Conservation (phyloP, 2,797 vertebrate genomes). For the Pangasius sanitwongsei region DNA sequence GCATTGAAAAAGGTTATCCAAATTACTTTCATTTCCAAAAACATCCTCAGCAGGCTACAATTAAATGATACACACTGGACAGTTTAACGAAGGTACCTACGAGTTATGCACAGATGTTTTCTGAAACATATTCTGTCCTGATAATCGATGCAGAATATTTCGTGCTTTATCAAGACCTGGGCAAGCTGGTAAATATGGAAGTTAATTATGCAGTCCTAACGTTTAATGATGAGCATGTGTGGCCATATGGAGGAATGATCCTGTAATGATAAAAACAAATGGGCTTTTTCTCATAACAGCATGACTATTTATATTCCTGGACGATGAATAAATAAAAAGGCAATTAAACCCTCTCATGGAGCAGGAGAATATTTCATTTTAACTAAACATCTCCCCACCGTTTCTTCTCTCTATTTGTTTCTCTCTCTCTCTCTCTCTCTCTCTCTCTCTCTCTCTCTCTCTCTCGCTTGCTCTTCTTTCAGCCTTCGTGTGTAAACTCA, state of each 20-base stretch:
- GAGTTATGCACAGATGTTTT: conserved; percentile 31
- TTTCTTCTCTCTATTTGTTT: neutral
- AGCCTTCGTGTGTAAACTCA: conserved; percentile 44
- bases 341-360: conserved; percentile 29
- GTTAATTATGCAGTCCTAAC: conserved; percentile 44
- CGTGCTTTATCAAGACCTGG: conserved; percentile 38
- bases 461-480: conserved; percentile 6
- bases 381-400: neutral
- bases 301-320: conserved; percentile 39
- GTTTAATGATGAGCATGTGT: conserved; percentile 49
- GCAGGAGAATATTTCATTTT: conserved; percentile 32
- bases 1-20: neutral
- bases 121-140: conserved; percentile 23
- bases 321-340: conserved; percentile 40
- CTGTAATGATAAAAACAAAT: conserved; percentile 49
- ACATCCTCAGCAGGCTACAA: neutral
- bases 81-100: neutral
- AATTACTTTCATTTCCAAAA: neutral
- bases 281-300: conserved; percentile 25
- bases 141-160: conserved; percentile 40
- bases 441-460: conserved; percentile 20
- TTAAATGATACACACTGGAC: neutral
- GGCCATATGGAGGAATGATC: conserved; percentile 53
- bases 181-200: conserved; percentile 34
- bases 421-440: neutral